These are phyloP conservation scores for Atlantisia rogersi DNA, from an alignment of 2,113 vertebrate genomes.

Conservation along the genomic window DNA sequence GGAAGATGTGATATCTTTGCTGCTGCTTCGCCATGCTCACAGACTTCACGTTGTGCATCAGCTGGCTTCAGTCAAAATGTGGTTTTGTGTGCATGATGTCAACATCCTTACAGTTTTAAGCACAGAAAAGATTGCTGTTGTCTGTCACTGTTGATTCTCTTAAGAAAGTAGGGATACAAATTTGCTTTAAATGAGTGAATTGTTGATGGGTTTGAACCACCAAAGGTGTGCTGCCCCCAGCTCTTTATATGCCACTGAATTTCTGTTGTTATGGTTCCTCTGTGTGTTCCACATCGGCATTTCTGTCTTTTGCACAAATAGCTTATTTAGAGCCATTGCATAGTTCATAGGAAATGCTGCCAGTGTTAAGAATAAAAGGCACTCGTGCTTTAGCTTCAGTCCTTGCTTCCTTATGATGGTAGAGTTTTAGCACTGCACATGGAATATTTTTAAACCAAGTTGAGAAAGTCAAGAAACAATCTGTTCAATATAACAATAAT, in stretches of 20 bases:
- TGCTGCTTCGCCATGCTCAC: not conserved
- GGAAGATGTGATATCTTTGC: not conserved
- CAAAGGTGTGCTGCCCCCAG: not conserved
- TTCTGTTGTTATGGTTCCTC: not conserved
- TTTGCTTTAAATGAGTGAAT: not conserved
- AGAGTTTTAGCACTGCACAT: not conserved
- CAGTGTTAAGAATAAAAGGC: not conserved
- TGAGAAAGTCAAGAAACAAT: not conserved
- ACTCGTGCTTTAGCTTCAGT: not conserved
- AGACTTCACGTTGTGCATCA: not conserved
- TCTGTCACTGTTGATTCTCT: not conserved
- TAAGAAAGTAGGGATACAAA: not conserved
- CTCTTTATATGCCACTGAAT: not conserved
- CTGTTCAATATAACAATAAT: not conserved
- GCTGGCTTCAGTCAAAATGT: not conserved
- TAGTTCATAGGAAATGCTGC: not conserved
- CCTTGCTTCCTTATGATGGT: not conserved
- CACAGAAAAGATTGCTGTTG: not conserved
- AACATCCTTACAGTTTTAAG: not conserved
- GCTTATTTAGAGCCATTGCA: rapidly evolving
- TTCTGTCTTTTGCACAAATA: not conserved
- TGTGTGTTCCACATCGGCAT: not conserved
- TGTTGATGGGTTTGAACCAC: not conserved
- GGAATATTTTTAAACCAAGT: not conserved
- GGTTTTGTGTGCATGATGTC: not conserved